These are phyloP conservation scores for Scolopax mira DNA, from an alignment of 2,113 vertebrate species.

Conservation along the genomic window DNA sequence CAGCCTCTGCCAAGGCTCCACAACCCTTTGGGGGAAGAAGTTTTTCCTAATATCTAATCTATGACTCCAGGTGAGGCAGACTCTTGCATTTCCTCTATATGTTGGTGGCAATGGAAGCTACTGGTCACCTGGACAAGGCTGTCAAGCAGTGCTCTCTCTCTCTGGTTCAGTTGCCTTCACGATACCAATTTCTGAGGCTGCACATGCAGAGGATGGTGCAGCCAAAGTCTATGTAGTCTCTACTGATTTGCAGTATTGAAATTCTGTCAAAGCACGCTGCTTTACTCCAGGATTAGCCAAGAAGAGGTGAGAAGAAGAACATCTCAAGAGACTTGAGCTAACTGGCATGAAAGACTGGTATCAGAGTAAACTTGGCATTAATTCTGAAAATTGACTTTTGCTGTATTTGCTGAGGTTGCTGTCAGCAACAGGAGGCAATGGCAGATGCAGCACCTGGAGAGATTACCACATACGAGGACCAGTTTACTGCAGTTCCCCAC, in stretches of 20 bases:
- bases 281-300: not conserved
- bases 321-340: not conserved
- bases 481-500: not conserved
- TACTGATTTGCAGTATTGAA: not conserved
- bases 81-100: too few relatives aligned
- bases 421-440: not conserved
- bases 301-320: not conserved
- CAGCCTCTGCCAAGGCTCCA: too few relatives aligned
- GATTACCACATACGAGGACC: too few relatives aligned
- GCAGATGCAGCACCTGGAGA: not conserved
- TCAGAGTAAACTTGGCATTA: not conserved
- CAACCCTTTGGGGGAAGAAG: too few relatives aligned
- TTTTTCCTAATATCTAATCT: too few relatives aligned
- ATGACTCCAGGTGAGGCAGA: too few relatives aligned
- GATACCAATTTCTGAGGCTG: not conserved
- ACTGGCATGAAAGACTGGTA: not conserved
- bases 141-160: not conserved
- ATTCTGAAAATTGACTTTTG: not conserved
- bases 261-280: not conserved
- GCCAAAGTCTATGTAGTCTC: accelerated
- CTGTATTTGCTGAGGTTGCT: not conserved
- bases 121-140: not conserved
- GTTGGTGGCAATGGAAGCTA: not conserved
- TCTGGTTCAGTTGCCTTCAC: not conserved
- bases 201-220: not conserved